Base-by-base conservation (phyloP, 2,888 invertebrate genomes). In the Callyntrura sp. region DNA sequence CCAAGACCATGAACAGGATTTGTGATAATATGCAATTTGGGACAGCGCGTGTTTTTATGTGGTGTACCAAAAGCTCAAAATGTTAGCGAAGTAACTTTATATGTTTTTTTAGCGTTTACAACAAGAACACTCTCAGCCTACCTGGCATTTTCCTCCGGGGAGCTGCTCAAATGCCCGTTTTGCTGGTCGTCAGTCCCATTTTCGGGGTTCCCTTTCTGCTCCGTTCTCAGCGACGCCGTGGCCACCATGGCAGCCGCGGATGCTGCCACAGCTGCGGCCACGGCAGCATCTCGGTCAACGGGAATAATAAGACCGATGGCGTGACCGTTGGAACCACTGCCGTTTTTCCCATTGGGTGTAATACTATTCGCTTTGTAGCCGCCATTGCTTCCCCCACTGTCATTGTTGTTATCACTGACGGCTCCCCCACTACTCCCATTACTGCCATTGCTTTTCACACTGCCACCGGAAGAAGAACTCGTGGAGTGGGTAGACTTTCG, bases 181-280 rank as follows among this genome's bases (percentile, higher is more conserved):
- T 48, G 20, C 17, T 23, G 65, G 51, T 60, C 65, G 12, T 65
- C 65, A 4, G 17, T 35, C 1, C 25, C 20, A 45, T 70, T 20
- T 25, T 70, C 45, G 20, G 8, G 62, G 8, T 70, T 45, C 48
- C 25, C 65, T 14, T 48, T 65, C 25, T 81, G 60, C 23, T 81
- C 60, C 14, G 43, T 23, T 76, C 60, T 28, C 60, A 76, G 20
- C 20, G 70, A 17, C 9, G 70, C 70, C 20, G 70, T 45, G 20
- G 70, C 70, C 8, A 70, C 70, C 70, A 70, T n/a, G 28, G 82
- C 62, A 12, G 82, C 82, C 23, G 82, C 45, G 48, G 82, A 82
- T 12, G 82, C 82, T n/a, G 82, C 82, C 57, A 86, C 78, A n/a
- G 85, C 85, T n/a, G 85, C 78, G 6, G 85, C 85, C 17, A 86